Base-by-base conservation (phyloP, 2,888 invertebrate genomes). In the Cremastobaeus sp. region DNA sequence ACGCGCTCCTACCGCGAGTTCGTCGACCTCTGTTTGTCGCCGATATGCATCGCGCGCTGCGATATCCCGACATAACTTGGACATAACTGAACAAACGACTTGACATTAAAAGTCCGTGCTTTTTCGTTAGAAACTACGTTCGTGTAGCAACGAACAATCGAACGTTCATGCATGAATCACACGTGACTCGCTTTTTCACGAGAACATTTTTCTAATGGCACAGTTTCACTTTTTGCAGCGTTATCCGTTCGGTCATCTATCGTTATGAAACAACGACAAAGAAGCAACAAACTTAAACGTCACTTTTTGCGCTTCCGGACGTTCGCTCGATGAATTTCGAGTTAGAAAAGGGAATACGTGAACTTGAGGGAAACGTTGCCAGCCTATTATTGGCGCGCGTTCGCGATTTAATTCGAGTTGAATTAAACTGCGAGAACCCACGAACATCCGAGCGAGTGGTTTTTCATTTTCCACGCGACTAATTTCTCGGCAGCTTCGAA, bases 21-120 rank as follows among this genome's bases (percentile, higher is more conserved):
- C 70, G 55, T 57, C 50, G 70, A 71, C 48, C 70, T 25, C 48
- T 8, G 25, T 34, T 47, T 70, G 55, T 47, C 69, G 54, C 20
- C 48, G 48, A 57, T 64, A 62, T 62, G 35, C 64, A 64, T 59
- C 45, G 32, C 47, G 32, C 48, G 37, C 37, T 4, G 21, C 35
- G 43, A 3, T 32, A 32, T 35, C 30, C 17, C 54, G 52, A 68
- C 57, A 54, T 50, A 59, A 59, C 68, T 34, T 52, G 52, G 37
- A 54, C 57, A 60, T 52, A 68, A 68, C 68, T 59, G 50, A 43
- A 43, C 45, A 64, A 34, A 64, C 25, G 28, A 18, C 25, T 32
- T 34, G 50, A 25, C 28, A 35, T 25, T 59, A 37, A 59, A 60
- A 34, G 17, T 48, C 37, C 2, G 17, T 18, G 1, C 11, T 47